A percentile compares a stretch with the other conserved stretches of the same genome.
These are phyloP conservation scores for Oceanodroma tethys DNA, from an alignment of 2,113 vertebrate genomes.

Conservation along the genomic window DNA sequence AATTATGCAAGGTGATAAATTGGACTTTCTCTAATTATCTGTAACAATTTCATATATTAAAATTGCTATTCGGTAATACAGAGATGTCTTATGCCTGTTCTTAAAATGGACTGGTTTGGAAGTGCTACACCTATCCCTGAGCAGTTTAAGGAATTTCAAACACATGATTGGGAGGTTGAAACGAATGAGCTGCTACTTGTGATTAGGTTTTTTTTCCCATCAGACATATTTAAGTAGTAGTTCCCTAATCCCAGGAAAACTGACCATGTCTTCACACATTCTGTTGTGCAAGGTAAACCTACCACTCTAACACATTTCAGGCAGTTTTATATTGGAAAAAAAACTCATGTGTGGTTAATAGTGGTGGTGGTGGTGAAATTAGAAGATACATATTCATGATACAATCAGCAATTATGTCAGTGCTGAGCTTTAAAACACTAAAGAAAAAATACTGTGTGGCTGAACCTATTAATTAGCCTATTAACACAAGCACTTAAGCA, in stretches of 20 bases:
- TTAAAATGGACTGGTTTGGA: neutral
- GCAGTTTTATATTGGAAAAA: neutral
- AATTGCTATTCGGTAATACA: neutral
- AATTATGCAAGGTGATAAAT: conserved; percentile 47
- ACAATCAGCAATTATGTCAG: neutral
- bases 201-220: neutral
- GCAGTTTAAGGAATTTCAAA: neutral
- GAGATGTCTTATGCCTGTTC: neutral
- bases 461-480: neutral
- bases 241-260: neutral
- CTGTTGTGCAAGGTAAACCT: neutral
- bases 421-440: neutral
- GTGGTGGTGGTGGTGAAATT: neutral
- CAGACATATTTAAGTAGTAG: neutral
- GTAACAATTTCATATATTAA: neutral
- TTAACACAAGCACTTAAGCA: neutral
- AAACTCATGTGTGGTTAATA: too few species aligned
- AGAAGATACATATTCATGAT: neutral
- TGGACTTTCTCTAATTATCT: conserved; percentile 16
- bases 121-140: neutral
- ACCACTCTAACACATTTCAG: neutral
- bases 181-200: neutral
- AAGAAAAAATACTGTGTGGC: neutral
- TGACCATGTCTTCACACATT: neutral
- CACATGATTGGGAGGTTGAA: accelerated